Evolutionary conservation across 2,113 vertebrate genomes (phyloP).

Genomic region (Quiscalus mexicanus): DNA sequence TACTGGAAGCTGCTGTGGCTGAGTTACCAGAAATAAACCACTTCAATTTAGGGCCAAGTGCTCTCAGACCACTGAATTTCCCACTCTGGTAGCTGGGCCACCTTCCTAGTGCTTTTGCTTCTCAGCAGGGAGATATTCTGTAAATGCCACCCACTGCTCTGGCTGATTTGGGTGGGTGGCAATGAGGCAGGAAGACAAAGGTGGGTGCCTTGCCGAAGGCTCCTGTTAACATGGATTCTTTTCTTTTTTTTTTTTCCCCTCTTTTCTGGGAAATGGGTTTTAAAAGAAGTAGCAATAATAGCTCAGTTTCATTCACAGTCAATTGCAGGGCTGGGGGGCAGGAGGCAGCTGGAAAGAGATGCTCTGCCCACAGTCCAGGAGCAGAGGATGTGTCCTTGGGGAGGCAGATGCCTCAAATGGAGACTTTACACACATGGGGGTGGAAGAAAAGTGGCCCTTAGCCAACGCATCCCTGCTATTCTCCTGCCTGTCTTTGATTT

Average conservation of each 20-base stretch:
- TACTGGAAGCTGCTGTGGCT: constrained; percentile 58
- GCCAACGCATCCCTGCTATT: neutral
- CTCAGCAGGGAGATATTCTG: neutral
- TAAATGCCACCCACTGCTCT: constrained; percentile 14
- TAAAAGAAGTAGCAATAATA: constrained; percentile 2
- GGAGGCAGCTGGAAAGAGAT: constrained; percentile 38
- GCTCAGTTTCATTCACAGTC: neutral
- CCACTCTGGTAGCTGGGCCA: constrained; percentile 11
- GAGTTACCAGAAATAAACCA: constrained; percentile 67
- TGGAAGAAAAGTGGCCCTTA: constrained; percentile 13
- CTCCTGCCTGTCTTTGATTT: neutral
- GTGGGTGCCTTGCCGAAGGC: neutral
- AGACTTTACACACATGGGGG: neutral
- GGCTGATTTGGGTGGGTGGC: constrained; percentile 8
- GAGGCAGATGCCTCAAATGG: constrained; percentile 9
- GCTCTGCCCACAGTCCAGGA: neutral
- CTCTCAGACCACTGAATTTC: constrained; percentile 28
- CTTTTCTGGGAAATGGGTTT: constrained; percentile 16
- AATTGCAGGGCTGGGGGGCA: constrained; percentile 7
- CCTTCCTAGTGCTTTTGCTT: constrained; percentile 32
- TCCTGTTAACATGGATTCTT: neutral
- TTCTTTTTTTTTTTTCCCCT: neutral
- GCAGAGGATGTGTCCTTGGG: constrained; percentile 3
- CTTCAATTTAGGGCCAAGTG: constrained; percentile 1
- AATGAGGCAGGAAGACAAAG: constrained; percentile 26